A percentile compares a stretch with the other conserved stretches of the same genome.
These are phyloP conservation scores for Nycticryphes semicollaris DNA, from an alignment of 2,113 vertebrate species.

Conservation along the genomic window DNA sequence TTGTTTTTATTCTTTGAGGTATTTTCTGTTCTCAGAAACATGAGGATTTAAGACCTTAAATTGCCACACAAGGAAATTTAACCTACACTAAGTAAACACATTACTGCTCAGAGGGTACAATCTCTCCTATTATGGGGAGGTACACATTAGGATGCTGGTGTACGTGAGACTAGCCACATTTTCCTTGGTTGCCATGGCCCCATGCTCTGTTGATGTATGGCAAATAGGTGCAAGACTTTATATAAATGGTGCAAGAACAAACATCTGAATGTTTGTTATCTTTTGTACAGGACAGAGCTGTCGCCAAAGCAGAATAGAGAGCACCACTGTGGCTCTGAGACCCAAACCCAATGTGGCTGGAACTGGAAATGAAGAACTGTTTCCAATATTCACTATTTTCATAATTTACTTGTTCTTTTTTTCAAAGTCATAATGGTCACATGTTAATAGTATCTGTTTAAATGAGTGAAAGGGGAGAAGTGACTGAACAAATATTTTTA, in stretches of 20 bases:
- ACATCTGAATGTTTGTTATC: constrained; percentile 25
- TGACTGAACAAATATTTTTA: not conserved
- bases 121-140: constrained; percentile 9
- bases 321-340: not conserved
- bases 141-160: not conserved
- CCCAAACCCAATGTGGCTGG: not conserved
- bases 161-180: constrained; percentile 30
- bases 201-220: constrained; percentile 7
- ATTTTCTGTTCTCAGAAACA: constrained; percentile 20
- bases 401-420: not conserved
- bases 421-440: not conserved
- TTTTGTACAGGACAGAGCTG: not conserved
- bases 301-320: not conserved
- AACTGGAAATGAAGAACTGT: not conserved
- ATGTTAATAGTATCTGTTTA: not conserved
- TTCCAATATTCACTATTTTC: not conserved
- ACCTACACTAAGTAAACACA: constrained; percentile 32
- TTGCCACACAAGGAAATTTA: constrained; percentile 46
- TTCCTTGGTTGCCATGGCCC: not conserved
- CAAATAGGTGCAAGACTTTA: constrained; percentile 6
- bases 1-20: constrained; percentile 15
- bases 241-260: constrained; percentile 5
- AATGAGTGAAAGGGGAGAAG: not conserved
- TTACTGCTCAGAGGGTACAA: not conserved
- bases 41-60: not conserved